Evolutionary conservation across 2,797 vertebrate species (phyloP).

Genomic region (Sphenodon punctatus): DNA sequence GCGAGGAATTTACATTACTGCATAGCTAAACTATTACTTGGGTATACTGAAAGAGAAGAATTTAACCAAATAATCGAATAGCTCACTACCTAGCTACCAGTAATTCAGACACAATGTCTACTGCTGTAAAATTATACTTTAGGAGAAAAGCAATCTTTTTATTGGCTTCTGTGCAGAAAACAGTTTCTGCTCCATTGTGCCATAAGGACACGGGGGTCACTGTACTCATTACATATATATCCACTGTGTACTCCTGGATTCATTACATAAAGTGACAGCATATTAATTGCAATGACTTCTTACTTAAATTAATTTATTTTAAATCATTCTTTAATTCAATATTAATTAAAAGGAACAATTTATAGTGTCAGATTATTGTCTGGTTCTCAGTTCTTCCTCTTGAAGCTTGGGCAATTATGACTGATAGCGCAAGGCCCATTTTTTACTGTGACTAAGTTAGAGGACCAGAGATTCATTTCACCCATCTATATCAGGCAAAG

Average conservation of each 20-base stretch:
- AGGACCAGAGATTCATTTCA: constrained; percentile 3
- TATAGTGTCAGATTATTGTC: neutral
- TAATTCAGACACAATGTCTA: neutral
- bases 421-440: neutral
- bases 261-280: constrained; percentile 39
- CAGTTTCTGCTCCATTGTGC: constrained; percentile 12
- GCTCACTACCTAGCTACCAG: constrained; percentile 25
- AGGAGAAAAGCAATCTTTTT: constrained; percentile 29
- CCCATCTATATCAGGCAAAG: constrained; percentile 17
- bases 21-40: neutral
- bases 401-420: neutral
- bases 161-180: neutral
- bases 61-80: constrained; percentile 1
- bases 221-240: constrained; percentile 34
- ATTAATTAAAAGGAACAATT: constrained; percentile 23
- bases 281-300: constrained; percentile 58
- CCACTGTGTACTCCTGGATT: constrained; percentile 37
- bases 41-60: constrained; percentile 2
- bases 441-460: neutral
- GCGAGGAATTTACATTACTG: constrained; percentile 6
- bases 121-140: neutral
- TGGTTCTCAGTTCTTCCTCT: neutral
- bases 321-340: constrained; percentile 57
- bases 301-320: constrained; percentile 66
- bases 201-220: constrained; percentile 34